Evolutionary conservation across 2,888 invertebrate genomes (phyloP), one percentile per base, ranked within the genome.

Genomic region (Hecatera dysodea): DNA sequence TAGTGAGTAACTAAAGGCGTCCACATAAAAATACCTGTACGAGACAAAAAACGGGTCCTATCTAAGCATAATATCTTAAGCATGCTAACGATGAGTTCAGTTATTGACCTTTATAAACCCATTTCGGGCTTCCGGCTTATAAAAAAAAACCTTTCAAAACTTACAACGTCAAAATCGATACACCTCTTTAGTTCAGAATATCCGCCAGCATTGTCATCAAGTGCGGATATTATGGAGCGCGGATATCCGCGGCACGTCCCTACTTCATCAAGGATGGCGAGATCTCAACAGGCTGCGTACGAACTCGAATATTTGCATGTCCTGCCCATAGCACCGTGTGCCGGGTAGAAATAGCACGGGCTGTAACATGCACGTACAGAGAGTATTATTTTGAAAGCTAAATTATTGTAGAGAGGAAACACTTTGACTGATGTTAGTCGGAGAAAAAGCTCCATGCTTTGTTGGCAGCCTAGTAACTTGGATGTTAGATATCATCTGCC

Each of bases 161-260:
- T 78, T 60, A 15, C 22, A 36, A 42, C 44, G 22, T 6, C 8
- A n/a, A 77, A 24, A 55, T 50, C 57, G 36, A 33, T 50, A 36
- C 12, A 24, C 22, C 36, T 39, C 17, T 15, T 15, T n/a, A 29
- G 29, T 29, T 29, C 17, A 33, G 55, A 55, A 78, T 78, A 24
- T 72, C 78, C 22, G 46, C 46, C 27, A 8, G 2, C 27, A n/a
- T 24, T 56, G 70, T 19, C 5, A 79, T 64, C 27, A 42, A 78
- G 75, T 72, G 79, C 82, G 82, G 82, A 84, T 82, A 82, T 79
- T 53, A 63, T 12, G 64, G 52, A 24, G 39, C 36, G 72, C 78
- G 78, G 78, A 78, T 78, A 78, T 78, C 82, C 78, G 77, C 17
- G 42, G 56, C 61, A 39, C 76, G 66, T 76, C 83, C 59, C 73